These are phyloP conservation scores for Xiphophorus hellerii DNA, from an alignment of 2,113 vertebrate genomes.

Conservation along the genomic window DNA sequence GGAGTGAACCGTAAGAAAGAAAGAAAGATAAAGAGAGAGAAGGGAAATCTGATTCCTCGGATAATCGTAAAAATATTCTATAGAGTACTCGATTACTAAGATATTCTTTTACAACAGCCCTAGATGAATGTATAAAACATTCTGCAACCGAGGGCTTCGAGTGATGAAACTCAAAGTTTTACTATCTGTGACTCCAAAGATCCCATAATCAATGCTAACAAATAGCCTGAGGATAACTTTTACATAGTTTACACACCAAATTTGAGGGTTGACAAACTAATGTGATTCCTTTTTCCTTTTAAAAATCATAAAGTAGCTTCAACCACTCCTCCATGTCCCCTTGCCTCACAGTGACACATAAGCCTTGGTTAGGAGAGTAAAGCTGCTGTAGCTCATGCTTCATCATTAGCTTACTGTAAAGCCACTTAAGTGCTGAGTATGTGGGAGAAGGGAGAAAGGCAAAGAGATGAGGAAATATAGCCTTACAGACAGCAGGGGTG, in stretches of 20 bases:
- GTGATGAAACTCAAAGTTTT: background rate
- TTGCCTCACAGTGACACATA: constrained; percentile 32
- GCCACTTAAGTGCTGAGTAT: constrained; percentile 60
- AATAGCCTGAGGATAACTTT: background rate
- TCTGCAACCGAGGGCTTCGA: background rate
- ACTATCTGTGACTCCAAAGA: background rate
- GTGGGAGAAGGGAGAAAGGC: constrained; percentile 11
- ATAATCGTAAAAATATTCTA: too few species aligned
- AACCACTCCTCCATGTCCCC: constrained; percentile 19
- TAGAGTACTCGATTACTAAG: too few species aligned
- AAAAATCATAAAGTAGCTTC: constrained; percentile 28
- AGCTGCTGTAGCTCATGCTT: constrained; percentile 37
- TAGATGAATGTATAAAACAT: background rate
- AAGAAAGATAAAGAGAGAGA: too few species aligned
- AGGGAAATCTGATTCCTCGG: too few species aligned
- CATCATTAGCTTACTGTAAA: constrained; percentile 69
- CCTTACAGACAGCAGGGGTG: constrained; percentile 21
- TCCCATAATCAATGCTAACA: background rate
- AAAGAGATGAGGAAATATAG: constrained; percentile 22
- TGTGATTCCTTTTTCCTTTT: background rate
- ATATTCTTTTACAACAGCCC: too few species aligned
- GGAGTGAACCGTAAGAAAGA: too few species aligned
- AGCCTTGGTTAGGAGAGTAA: constrained; percentile 46
- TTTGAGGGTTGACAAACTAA: background rate
- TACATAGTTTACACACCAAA: background rate